Conservation (phyloP, 2,797 vertebrate genomes). For the Coregonus sp. region DNA sequence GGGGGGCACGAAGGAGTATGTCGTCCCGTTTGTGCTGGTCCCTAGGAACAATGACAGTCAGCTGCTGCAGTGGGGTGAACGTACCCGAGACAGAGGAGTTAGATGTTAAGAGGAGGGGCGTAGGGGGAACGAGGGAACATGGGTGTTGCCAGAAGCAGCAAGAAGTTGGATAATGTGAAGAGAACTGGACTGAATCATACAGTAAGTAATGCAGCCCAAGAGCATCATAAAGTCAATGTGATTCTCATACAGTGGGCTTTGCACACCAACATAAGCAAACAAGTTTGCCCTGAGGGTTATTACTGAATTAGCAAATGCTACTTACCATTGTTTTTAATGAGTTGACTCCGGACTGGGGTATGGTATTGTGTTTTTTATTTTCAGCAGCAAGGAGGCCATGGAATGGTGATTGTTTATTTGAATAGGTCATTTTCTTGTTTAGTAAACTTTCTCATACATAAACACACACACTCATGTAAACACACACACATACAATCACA, state of each 20-base stretch:
- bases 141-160: conserved; percentile 25
- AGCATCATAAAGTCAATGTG: conserved; percentile 51
- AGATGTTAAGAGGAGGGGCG: background rate
- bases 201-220: conserved; percentile 40
- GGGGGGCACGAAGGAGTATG: conserved; percentile 39
- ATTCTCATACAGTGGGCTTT: conserved; percentile 32
- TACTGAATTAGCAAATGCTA: conserved; percentile 49
- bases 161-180: conserved; percentile 33
- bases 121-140: background rate
- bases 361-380: conserved; percentile 60
- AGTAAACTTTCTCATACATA: conserved; percentile 23
- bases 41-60: conserved; percentile 44
- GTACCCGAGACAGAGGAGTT: conserved; percentile 17
- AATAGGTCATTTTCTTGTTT: conserved; percentile 51
- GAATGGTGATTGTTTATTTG: conserved; percentile 64
- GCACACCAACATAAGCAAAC: conserved; percentile 24
- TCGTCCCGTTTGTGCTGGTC: conserved; percentile 34
- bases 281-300: conserved; percentile 33
- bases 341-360: conserved; percentile 42
- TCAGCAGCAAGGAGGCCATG: conserved; percentile 48
- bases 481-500: conserved; percentile 1
- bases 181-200: conserved; percentile 24
- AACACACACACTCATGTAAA: conserved; percentile 4
- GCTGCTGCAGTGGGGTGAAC: conserved; percentile 28
- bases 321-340: conserved; percentile 68